Evolutionary conservation across 2,113 vertebrate species (phyloP).

Genomic region (Hemichromis elongatus): DNA sequence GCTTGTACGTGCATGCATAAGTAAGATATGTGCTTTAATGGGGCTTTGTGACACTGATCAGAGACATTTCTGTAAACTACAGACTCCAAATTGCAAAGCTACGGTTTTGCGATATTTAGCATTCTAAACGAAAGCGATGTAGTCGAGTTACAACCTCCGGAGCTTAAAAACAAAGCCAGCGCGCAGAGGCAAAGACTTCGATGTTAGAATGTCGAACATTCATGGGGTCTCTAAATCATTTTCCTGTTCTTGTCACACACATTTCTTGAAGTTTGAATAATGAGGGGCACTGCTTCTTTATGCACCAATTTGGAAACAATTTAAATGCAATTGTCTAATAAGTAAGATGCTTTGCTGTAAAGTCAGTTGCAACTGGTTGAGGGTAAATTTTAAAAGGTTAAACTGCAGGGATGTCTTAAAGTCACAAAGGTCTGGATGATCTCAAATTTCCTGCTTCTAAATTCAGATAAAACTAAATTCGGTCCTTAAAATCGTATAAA

Average conservation of each 20-base stretch:
- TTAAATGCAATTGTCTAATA: background rate
- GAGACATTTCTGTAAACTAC: too few relatives aligned
- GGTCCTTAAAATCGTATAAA: background rate
- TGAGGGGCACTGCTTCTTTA: background rate
- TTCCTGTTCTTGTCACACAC: background rate
- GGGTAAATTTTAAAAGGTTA: background rate
- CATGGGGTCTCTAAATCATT: background rate
- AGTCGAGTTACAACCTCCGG: accelerated
- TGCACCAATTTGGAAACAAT: background rate
- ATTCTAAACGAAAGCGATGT: background rate
- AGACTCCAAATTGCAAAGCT: background rate
- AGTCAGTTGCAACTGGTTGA: background rate
- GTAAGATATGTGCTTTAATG: background rate
- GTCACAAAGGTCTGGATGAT: background rate
- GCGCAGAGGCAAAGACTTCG: background rate
- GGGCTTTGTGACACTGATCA: too few relatives aligned
- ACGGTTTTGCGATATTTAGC: background rate
- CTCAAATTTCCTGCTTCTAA: background rate
- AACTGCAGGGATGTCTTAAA: background rate
- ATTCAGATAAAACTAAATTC: background rate
- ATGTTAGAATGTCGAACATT: background rate
- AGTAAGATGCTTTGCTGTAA: background rate
- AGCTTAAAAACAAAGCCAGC: background rate
- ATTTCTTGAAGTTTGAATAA: background rate
- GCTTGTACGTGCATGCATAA: background rate